Percentiles rank a stretch among this genome's conserved stretches.
These are phyloP conservation scores for Dysidea cf. avara DNA, from an alignment of 37 sponge, comb jelly and placozoan genomes.

Conservation along the genomic window DNA sequence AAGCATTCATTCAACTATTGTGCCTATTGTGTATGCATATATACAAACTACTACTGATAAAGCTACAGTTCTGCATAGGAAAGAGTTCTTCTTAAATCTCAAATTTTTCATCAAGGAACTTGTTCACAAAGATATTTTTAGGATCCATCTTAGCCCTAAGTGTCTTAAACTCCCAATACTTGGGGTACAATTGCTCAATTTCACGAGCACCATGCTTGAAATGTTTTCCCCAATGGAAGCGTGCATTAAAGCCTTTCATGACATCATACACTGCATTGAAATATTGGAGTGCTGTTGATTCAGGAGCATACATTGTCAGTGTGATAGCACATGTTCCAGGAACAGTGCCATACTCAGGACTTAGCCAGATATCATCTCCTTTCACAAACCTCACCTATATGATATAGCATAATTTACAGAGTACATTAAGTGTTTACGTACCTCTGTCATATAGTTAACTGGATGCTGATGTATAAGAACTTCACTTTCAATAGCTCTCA, in stretches of 20 bases:
- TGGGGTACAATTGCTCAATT: not conserved
- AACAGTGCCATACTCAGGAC: constrained; percentile 16
- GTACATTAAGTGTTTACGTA: not conserved
- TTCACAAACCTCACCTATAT: constrained; percentile 49
- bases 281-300: constrained; percentile 11
- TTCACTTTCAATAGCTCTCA: constrained; percentile 22
- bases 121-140: constrained; percentile 6
- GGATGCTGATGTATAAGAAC: constrained; percentile 23
- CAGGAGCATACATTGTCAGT: constrained; percentile 47
- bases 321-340: constrained; percentile 49
- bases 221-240: constrained; percentile 10
- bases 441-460: constrained; percentile 69
- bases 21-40: too few relatives aligned
- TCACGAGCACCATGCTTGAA: not conserved
- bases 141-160: constrained; percentile 8
- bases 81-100: too few relatives aligned
- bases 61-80: too few relatives aligned
- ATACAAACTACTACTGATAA: too few relatives aligned
- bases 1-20: too few relatives aligned
- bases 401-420: too few relatives aligned
- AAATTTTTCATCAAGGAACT: constrained; percentile 1
- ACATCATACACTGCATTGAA: constrained; percentile 30
- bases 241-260: not conserved
- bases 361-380: constrained; percentile 46
- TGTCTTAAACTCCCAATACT: not conserved